Percentiles rank a stretch among this genome's conserved stretches.
Conservation (phyloP, 1,140 invertebrate genomes). For the Zaprionus kolodkinae region DNA sequence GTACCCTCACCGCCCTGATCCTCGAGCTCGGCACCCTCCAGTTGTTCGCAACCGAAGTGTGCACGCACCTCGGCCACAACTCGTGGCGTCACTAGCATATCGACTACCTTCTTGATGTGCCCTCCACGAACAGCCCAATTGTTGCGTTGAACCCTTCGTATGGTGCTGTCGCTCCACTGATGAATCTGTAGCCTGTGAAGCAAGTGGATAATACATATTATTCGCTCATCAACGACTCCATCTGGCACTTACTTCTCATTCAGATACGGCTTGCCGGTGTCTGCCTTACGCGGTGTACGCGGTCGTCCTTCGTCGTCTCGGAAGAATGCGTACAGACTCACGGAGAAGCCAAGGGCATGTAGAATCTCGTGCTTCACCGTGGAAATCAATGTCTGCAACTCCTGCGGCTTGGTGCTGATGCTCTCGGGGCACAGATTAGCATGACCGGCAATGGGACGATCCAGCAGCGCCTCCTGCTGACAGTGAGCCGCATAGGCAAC, state of each 20-base stretch:
- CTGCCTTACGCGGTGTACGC: slow-evolving; percentile 90
- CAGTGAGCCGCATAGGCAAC: slow-evolving; percentile 99
- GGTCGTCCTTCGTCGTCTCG: slow-evolving; percentile 93
- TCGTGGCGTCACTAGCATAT: slow-evolving; percentile 96
- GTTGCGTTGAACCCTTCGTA: slow-evolving; percentile 90
- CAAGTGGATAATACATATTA: neutral
- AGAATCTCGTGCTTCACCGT: slow-evolving; percentile 99
- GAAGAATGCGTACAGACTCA: slow-evolving; percentile 96
- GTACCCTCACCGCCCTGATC: slow-evolving; percentile 99
- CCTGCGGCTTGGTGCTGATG: slow-evolving; percentile 96
- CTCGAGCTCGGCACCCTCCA: slow-evolving; percentile 99
- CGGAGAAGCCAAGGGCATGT: slow-evolving; percentile 98
- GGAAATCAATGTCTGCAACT: slow-evolving; percentile 96
- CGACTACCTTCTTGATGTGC: slow-evolving; percentile 89
- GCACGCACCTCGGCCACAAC: slow-evolving; percentile 93
- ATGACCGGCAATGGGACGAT: slow-evolving; percentile 98
- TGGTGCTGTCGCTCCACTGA: slow-evolving; percentile 96
- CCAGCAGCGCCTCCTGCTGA: slow-evolving; percentile 96
- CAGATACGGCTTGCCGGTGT: slow-evolving; percentile 94
- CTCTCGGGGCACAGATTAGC: slow-evolving; percentile 99
- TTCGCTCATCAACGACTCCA: rapidly evolving
- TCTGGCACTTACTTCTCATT: slow-evolving; percentile 91
- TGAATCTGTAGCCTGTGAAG: slow-evolving; percentile 91
- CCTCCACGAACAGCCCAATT: slow-evolving; percentile 95
- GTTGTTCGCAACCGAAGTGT: slow-evolving; percentile 95